Base-by-base conservation (phyloP, 2,113 vertebrate species). In the Elaphurus davidianus region DNA sequence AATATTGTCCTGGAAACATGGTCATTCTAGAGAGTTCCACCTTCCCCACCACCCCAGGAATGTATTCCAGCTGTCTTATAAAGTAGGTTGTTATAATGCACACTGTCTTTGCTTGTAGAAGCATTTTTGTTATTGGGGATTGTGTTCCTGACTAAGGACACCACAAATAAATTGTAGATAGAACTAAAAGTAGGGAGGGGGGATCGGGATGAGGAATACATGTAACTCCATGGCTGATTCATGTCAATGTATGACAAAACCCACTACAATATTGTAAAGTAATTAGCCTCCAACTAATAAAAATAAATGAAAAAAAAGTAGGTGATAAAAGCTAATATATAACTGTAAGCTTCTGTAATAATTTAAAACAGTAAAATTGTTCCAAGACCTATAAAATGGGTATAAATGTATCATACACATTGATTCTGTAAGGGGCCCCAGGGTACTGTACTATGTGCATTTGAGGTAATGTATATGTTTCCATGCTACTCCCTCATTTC, bases 311-410 rank as follows among this genome's bases (percentile, higher is more conserved):
- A 45, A 45, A 45, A 79, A 94, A 95, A 97, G 91, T 96, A 89
- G 71, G 50, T 57, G 54, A 81, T 90, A 90, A 97, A 91, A 96
- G 43, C 87, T 79, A 87, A 50, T 55, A 40, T 91, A 82, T 62
- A 95, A 89, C 86, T 93, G 21, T 79, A 83, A 94, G 57, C 40
- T n/a, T 90, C 62, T 95, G 33, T 59, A 97, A 96, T 91, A 45
- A 95, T 90, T 94, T 76, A 95, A 97, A 93, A n/a, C n/a, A 97
- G 76, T 71, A 85, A 90, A 94, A 95, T 86, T 95, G 7, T 92
- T 97, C 28, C 55, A 94, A 54, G 52, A 55, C 8, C 59, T 94
- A 86, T 85, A 93, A 98, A 95, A 88, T 88, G 54, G 64, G 91
- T 64, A 85, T 90, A 92, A 95, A 83, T 95, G 13, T 95, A 87